These are phyloP conservation scores for Nomada flava DNA, from an alignment of 2,888 invertebrate genomes.

Conservation along the genomic window DNA sequence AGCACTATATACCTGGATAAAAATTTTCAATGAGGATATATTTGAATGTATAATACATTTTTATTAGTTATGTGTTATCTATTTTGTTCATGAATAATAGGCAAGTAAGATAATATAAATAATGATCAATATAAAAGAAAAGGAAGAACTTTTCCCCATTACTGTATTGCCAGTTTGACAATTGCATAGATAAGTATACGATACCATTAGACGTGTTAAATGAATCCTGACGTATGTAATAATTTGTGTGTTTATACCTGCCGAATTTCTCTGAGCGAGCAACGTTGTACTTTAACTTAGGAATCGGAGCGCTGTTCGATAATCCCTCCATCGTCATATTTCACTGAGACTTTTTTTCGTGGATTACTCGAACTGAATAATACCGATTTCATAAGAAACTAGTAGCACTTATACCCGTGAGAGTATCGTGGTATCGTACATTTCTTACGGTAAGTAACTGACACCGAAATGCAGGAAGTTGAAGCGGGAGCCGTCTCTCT, in stretches of 20 bases:
- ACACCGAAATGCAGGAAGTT: constrained; percentile 40
- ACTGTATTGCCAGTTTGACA: neutral
- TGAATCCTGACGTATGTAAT: neutral
- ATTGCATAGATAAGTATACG: neutral
- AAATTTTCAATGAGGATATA: too few species aligned
- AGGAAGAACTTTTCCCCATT: too few species aligned
- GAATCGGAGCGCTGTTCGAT: neutral
- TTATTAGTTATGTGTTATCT: neutral
- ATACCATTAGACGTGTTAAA: neutral
- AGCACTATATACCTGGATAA: too few species aligned
- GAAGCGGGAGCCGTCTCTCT: constrained; percentile 38
- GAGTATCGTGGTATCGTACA: constrained; percentile 1
- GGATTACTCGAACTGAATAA: neutral
- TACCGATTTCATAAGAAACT: neutral
- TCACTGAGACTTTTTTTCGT: neutral
- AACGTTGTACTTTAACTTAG: constrained; percentile 71
- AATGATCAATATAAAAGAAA: too few species aligned
- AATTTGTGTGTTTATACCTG: constrained; percentile 69
- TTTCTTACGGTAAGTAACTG: constrained; percentile 49
- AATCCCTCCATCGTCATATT: constrained; percentile 35
- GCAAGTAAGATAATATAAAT: too few species aligned
- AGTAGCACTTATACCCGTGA: constrained; percentile 12
- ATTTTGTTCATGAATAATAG: neutral
- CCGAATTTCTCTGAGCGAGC: constrained; percentile 75
- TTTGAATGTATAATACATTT: too few species aligned